These are phyloP conservation scores for Mactromeris polynyma DNA, from an alignment of 2,888 invertebrate genomes.

Conservation along the genomic window DNA sequence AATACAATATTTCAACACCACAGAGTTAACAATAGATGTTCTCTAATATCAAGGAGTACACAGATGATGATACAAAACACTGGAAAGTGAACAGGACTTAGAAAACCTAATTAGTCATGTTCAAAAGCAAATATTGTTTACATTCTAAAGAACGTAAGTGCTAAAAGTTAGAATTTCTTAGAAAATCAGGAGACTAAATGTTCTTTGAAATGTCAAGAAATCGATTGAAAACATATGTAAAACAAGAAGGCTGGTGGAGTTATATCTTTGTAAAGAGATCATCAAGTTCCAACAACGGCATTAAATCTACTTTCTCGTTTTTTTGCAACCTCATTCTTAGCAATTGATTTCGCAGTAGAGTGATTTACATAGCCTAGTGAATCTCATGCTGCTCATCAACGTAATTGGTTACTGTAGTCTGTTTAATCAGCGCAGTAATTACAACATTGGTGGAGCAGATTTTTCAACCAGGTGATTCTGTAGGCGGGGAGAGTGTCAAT, in stretches of 20 bases:
- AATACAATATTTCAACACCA: too few species aligned
- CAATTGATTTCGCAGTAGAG: background rate
- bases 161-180: background rate
- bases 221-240: background rate
- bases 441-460: background rate
- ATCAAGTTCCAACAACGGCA: background rate
- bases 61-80: background rate
- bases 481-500: background rate
- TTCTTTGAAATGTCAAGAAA: constrained; percentile 13
- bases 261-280: background rate
- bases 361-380: background rate
- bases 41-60: background rate
- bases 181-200: background rate
- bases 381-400: background rate
- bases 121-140: background rate
- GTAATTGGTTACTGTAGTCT: background rate
- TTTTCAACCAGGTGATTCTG: background rate
- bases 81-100: background rate
- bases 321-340: constrained; percentile 8
- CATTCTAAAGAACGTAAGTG: background rate
- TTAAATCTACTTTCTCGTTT: background rate
- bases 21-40: too few species aligned
- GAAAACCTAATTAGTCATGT: background rate
- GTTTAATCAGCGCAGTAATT: background rate
- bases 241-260: background rate